These are phyloP conservation scores for Lytechinus pictus DNA, from an alignment of 35 echinoderm and acorn worm species.

Conservation along the genomic window DNA sequence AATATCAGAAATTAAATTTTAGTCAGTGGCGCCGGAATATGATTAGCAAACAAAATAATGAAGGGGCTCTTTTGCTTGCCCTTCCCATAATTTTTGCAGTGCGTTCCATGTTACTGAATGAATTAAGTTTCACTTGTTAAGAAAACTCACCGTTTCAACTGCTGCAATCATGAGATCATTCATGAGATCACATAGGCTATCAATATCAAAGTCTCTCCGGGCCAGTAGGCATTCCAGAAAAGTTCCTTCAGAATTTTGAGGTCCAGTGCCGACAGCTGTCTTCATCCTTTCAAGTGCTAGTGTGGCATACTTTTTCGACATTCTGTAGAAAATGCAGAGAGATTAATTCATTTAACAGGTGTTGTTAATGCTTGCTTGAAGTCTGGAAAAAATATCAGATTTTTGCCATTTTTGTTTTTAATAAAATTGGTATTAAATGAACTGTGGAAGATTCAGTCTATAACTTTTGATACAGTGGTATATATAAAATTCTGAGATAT, in stretches of 20 bases:
- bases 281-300: constrained; percentile 65
- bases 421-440: too few relatives aligned
- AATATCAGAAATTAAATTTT: too few relatives aligned
- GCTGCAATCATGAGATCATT: constrained; percentile 81
- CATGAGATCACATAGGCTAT: constrained; percentile 61
- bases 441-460: too few relatives aligned
- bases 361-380: background rate
- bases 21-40: too few relatives aligned
- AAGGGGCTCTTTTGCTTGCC: too few relatives aligned
- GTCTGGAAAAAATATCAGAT: background rate
- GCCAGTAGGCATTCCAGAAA: constrained; percentile 71
- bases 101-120: too few relatives aligned
- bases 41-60: too few relatives aligned
- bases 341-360: background rate
- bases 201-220: constrained; percentile 59
- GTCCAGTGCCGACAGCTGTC: constrained; percentile 16
- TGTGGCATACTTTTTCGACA: constrained; percentile 59
- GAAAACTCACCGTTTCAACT: constrained; percentile 86
- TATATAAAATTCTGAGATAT: too few relatives aligned
- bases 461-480: too few relatives aligned
- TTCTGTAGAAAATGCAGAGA: constrained; percentile 44
- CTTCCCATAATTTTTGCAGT: too few relatives aligned
- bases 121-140: too few relatives aligned
- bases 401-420: too few relatives aligned
- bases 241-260: constrained; percentile 48